Percentiles rank a stretch among this genome's conserved stretches.
Evolutionary conservation across 2,113 vertebrate genomes (phyloP).

Genomic region (Semicossyphus pulcher): DNA sequence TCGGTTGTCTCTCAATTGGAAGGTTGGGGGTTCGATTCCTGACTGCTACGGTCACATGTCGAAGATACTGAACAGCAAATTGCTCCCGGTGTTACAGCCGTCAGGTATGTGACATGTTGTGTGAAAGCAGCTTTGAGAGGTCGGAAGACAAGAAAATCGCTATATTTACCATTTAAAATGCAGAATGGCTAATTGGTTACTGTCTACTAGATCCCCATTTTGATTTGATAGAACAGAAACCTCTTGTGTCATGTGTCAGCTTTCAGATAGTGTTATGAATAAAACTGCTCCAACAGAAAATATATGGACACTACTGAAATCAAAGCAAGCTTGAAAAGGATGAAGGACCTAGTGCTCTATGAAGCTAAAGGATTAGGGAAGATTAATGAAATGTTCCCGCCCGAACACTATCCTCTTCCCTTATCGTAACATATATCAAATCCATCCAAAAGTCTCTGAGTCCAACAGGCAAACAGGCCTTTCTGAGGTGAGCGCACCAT

Average conservation of each 20-base stretch:
- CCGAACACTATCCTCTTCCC: neutral
- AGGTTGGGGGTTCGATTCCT: too few species aligned
- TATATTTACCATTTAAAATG: too few species aligned
- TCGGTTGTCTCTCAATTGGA: too few species aligned
- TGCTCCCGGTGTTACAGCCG: too few species aligned
- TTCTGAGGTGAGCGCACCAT: neutral
- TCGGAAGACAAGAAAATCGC: too few species aligned
- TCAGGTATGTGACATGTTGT: too few species aligned
- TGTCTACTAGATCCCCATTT: too few species aligned
- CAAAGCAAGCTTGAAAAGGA: slow-evolving; percentile 23
- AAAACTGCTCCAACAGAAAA: slow-evolving; percentile 22
- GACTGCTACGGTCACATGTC: too few species aligned
- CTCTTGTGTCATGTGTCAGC: neutral
- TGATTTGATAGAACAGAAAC: neutral
- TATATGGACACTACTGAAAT: slow-evolving; percentile 9
- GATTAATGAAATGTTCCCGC: slow-evolving; percentile 39
- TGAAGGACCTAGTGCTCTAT: slow-evolving; percentile 7
- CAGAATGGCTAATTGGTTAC: too few species aligned
- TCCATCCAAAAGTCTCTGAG: slow-evolving; percentile 14
- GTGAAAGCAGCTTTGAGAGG: too few species aligned
- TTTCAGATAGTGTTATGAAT: slow-evolving; percentile 11
- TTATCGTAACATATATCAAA: slow-evolving; percentile 21
- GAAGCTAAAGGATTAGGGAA: slow-evolving; percentile 31
- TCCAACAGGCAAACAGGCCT: slow-evolving; percentile 6
- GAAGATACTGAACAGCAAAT: too few species aligned